These are phyloP conservation scores for Aphidius ervi DNA, from an alignment of 1,140 invertebrate genomes.

Conservation along the genomic window DNA sequence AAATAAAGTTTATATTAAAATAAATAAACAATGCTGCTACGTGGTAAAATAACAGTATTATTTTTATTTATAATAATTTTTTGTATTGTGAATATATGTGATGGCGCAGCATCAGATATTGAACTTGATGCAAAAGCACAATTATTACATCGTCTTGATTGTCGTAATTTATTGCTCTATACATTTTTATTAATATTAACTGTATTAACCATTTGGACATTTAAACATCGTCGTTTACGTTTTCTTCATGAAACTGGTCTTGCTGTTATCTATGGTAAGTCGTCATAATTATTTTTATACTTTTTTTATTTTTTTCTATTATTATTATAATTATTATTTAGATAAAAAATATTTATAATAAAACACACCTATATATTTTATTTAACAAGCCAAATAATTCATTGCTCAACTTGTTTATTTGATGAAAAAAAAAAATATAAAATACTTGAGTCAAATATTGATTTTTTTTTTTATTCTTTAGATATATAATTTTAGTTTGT, in stretches of 20 bases:
- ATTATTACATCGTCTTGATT: conserved; percentile 82
- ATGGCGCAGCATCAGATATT: conserved; percentile 71
- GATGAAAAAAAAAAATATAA: no score
- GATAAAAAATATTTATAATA: no score
- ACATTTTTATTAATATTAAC: conserved; percentile 88
- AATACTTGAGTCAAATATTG: no score
- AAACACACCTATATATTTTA: no score
- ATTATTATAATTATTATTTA: not conserved
- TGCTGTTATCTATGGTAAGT: conserved; percentile 92
- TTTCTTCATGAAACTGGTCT: conserved; percentile 97
- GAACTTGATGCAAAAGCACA: conserved; percentile 85
- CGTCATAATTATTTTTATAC: no score
- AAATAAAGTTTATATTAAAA: no score
- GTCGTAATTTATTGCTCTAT: conserved; percentile 89
- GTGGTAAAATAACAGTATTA: not conserved
- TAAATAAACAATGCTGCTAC: no score
- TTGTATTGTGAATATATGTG: conserved; percentile 31
- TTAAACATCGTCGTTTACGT: conserved; percentile 90
- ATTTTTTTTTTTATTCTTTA: no score
- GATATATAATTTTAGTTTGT: no score
- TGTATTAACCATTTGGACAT: conserved; percentile 97
- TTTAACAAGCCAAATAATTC: no score
- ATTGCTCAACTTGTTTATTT: no score
- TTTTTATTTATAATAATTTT: not conserved
- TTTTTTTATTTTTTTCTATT: not conserved